These are phyloP conservation scores for Xestia ashworthii DNA, from an alignment of 2,888 invertebrate genomes.

Conservation along the genomic window DNA sequence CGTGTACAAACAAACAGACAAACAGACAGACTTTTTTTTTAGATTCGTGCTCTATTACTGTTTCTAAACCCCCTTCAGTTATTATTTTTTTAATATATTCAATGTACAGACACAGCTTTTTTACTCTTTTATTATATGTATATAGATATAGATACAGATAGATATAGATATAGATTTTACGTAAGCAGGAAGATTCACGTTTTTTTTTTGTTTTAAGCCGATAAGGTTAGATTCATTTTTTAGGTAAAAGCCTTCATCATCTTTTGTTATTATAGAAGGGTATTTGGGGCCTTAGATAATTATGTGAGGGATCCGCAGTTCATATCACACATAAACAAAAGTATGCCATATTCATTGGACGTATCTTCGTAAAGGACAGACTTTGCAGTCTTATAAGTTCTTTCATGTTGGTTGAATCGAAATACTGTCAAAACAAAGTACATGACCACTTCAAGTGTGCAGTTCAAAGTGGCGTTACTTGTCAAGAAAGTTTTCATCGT, in stretches of 20 bases:
- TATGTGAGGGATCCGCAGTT: not conserved
- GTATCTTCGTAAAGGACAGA: not conserved
- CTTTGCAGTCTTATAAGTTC: not conserved
- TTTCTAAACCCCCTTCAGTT: no score
- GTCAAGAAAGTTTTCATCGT: not conserved
- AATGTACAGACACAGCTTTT: no score
- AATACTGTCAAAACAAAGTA: not conserved
- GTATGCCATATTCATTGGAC: not conserved
- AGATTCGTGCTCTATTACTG: no score
- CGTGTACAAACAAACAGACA: no score
- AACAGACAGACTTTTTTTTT: no score
- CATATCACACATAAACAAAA: not conserved
- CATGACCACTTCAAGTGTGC: not conserved
- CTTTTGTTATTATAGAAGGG: not conserved
- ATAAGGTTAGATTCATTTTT: not conserved
- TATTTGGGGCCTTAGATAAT: not conserved
- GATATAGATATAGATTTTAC: no score
- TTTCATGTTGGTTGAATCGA: not conserved
- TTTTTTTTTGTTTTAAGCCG: slow-evolving; percentile 5
- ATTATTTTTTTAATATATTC: no score
- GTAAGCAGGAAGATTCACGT: slow-evolving; percentile 2
- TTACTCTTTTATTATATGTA: no score
- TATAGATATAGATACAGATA: no score
- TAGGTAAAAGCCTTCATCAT: not conserved
- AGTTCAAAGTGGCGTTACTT: not conserved